Base-by-base conservation (phyloP, 2,797 vertebrate species). In the Sebastiscus tertius region DNA sequence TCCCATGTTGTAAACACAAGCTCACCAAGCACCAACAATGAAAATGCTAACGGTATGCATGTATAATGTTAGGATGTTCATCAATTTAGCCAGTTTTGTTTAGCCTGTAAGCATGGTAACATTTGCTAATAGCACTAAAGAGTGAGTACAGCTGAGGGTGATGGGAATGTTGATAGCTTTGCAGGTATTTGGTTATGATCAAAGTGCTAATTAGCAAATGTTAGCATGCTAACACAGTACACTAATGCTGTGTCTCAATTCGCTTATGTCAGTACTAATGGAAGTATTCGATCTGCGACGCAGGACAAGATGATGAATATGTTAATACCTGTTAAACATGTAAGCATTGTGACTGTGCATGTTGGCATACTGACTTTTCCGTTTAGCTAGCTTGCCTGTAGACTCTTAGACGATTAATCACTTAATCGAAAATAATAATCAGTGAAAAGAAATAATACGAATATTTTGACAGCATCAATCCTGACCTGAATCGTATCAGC, bases 221-320 rank as follows among this genome's bases (percentile, higher is more conserved):
- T 75, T 42, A 67, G 73, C 77, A 79, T 58, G 54, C 22, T 11
- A 65, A 70, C 64, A 65, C 18, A 22, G 27, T 63, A 39, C 74
- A 77, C 29, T 59, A 42, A 42, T 16, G 2, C 39, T 16, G 12
- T 42, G 39, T 42, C 39, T 16, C 39, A 42, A 42, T 42, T 42
- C 13, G 13, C 39, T 4, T 39, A 39, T 5, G 12, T 42, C 4
- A 42, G 39, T 42, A 42, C 39, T 42, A 33, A 33, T 6, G 31
- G 31, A 33, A 33, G 31, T 33, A 7, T 7, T 33, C 31, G 31
- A 33, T 33, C 8, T 33, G 31, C 5, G 29, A 29, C 6, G 1
- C 33, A 34, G 33, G 33, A 8, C 9, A 29, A 31, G n/a, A 24
- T n/a, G 34, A 29, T 65, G 4, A 75, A 63, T 33, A 65, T 66